These are phyloP conservation scores for Cotesia chilonis DNA, from an alignment of 1,140 invertebrate genomes.

Conservation along the genomic window DNA sequence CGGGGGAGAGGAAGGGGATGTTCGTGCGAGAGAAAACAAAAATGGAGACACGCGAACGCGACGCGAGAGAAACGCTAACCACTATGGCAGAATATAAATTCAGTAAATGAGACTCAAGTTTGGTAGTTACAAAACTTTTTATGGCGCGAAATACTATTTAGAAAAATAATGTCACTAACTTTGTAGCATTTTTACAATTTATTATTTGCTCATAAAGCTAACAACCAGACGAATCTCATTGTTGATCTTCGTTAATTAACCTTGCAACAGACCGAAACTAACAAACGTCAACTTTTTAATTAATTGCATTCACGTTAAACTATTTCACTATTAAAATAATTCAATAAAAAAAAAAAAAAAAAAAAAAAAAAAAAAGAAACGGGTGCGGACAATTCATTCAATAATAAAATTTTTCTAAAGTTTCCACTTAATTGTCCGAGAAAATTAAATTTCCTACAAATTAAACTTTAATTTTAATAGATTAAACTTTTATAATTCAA, in stretches of 20 bases:
- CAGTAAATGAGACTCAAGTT: conserved; percentile 60
- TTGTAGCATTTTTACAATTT: conserved; percentile 48
- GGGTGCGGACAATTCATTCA: too few species aligned
- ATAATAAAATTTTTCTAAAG: too few species aligned
- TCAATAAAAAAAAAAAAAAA: too few species aligned
- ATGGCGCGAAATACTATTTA: conserved; percentile 62
- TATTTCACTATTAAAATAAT: too few species aligned
- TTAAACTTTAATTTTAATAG: too few species aligned
- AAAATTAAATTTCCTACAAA: too few species aligned
- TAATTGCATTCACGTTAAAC: conserved; percentile 20
- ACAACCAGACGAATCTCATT: conserved; percentile 24
- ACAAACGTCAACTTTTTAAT: conserved; percentile 21
- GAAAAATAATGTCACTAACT: conserved; percentile 62
- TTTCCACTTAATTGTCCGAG: too few species aligned
- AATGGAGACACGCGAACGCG: conserved; percentile 35
- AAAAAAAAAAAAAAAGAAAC: too few species aligned
- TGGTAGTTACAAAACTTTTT: conserved; percentile 59
- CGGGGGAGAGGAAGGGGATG: not conserved
- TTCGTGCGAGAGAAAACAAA: conserved; percentile 28
- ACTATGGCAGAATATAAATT: conserved; percentile 51
- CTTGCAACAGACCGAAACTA: not conserved
- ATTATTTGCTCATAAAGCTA: conserved; percentile 49
- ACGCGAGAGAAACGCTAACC: conserved; percentile 17
- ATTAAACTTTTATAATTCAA: too few species aligned
- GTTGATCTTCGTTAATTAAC: conserved; percentile 33